Evolutionary conservation across 1,140 invertebrate species (phyloP), one percentile per base, ranked within the genome.

Genomic region (Phortica variegata): DNA sequence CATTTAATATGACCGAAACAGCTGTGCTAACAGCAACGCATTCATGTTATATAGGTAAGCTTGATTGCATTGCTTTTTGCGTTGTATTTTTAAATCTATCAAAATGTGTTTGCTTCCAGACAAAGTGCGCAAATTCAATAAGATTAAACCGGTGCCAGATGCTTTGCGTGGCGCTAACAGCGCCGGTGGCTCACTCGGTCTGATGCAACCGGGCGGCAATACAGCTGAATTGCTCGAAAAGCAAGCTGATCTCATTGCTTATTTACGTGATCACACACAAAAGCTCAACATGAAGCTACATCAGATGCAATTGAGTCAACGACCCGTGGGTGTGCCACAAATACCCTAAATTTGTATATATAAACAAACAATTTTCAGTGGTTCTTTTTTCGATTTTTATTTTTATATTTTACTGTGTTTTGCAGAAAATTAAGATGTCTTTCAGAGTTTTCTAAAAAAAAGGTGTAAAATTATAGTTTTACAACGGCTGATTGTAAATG

Each of bases 181-280:
- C 77, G 71, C 75, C 2, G 76, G 76, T 31, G 78, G 76, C 16
- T 83, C 84, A 58, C 70, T 85, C 40, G 83, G 84, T 8, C 82
- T 80, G 32, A 79, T 78, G 56, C 78, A 80, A 54, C 77, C 76
- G 37, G 80, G 78, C 39, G 79, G 79, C 17, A 80, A 83, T 61
- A 65, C 82, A 3, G 77, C 79, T 19, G 84, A 86, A 44, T 77
- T 87, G 41, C 75, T 86, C 31, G 83, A 86, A 66, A 84, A 85
- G 58, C 85, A 87, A 65, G 79, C 79, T 36, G 79, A 81, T 56
- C 65, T 80, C 4, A 81, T 81, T 38, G 57, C 68, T 34, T 78
- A 79, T 65, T 52, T 81, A 17, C 77, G 78, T 20, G 79, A 80
- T 47, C 79, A 81, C 23, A 79, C 79, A 41, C 69, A 69, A 36